Evolutionary conservation across 2,888 invertebrate species (phyloP).

Genomic region (Globia sparganii): DNA sequence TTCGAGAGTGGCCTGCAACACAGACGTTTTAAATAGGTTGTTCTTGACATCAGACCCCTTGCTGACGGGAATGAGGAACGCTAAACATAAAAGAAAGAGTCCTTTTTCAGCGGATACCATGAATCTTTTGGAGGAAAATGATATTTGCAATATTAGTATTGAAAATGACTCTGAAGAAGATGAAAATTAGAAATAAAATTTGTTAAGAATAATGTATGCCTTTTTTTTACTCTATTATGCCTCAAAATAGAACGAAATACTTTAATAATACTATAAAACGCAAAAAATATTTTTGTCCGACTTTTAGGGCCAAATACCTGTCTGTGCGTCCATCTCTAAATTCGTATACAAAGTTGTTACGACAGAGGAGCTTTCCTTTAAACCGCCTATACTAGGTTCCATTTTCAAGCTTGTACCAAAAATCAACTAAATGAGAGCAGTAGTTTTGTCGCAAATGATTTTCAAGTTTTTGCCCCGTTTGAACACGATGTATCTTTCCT

Average conservation of each 20-base stretch:
- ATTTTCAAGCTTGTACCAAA: slow-evolving; percentile 1
- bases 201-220: too few species aligned
- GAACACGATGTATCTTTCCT: neutral
- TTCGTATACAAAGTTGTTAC: neutral
- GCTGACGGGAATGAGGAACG: slow-evolving; percentile 29
- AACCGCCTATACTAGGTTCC: neutral
- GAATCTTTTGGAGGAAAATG: slow-evolving; percentile 38
- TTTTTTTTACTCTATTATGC: too few species aligned
- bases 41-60: slow-evolving; percentile 40
- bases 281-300: slow-evolving; percentile 31
- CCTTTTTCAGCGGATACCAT: slow-evolving; percentile 33
- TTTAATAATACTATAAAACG: too few species aligned
- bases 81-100: slow-evolving; percentile 33
- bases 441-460: too few species aligned
- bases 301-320: slow-evolving; percentile 20
- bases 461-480: neutral
- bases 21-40: slow-evolving; percentile 39
- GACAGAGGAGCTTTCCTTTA: neutral
- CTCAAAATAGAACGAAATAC: too few species aligned
- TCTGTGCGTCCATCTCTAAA: neutral
- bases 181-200: too few species aligned
- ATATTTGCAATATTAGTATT: slow-evolving; percentile 42
- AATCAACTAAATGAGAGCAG: neutral
- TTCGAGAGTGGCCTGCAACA: slow-evolving; percentile 34
- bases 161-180: slow-evolving; percentile 12